These are phyloP conservation scores for Turritopsis rubra DNA, from an alignment of 30 jellyfish, hydroid and myxozoan species.

Conservation along the genomic window DNA sequence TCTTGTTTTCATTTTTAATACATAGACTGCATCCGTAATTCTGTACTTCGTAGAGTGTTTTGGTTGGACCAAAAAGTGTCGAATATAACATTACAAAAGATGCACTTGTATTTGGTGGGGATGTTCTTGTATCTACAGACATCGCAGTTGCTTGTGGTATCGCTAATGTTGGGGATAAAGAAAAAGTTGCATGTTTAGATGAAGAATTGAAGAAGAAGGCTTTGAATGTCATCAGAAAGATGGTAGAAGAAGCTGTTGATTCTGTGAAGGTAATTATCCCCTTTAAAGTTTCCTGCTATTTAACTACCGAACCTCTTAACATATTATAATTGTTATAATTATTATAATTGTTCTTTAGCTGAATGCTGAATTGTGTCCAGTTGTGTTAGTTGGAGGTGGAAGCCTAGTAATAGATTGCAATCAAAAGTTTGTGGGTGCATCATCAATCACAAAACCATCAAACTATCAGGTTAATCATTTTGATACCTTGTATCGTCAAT, in stretches of 20 bases:
- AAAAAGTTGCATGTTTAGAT: neutral
- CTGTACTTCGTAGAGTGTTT: neutral
- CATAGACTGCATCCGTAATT: too few species aligned
- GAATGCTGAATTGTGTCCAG: constrained; percentile 35
- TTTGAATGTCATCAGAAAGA: constrained; percentile 12
- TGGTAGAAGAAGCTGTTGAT: constrained; percentile 45
- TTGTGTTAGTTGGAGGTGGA: constrained; percentile 68
- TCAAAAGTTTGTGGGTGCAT: constrained; percentile 34
- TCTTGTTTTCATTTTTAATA: too few species aligned
- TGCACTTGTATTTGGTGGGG: constrained; percentile 56
- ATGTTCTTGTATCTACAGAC: constrained; percentile 46
- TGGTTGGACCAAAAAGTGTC: constrained; percentile 48
- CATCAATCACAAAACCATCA: constrained; percentile 32
- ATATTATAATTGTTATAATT: neutral
- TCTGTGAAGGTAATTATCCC: constrained; percentile 34
- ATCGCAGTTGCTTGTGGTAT: constrained; percentile 50
- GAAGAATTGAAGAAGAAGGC: constrained; percentile 20
- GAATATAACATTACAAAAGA: constrained; percentile 27
- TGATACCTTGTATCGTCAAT: too few species aligned
- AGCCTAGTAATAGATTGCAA: constrained; percentile 36
- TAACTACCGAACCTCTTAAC: neutral
- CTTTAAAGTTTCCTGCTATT: neutral
- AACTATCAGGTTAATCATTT: constrained; percentile 52
- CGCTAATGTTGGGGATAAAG: constrained; percentile 33
- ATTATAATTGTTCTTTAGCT: constrained; percentile 11